phyloP scores from a whole-genome alignment of 2,113 vertebrate species.

The Sceloporus tristichus region DNA sequence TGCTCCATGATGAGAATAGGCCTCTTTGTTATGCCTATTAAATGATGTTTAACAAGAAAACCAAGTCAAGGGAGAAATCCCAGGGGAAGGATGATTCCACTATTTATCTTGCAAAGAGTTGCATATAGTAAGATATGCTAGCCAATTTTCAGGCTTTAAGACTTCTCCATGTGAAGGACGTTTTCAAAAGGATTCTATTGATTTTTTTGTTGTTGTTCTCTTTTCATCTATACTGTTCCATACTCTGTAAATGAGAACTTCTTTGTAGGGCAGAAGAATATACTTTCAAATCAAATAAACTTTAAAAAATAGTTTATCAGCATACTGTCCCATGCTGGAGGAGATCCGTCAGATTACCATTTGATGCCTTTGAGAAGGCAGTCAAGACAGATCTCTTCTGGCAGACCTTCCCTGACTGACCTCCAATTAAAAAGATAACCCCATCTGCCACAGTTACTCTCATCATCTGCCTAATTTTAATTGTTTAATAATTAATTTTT shows the following conservation, averaged over 20 bases:
- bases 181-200: not conserved
- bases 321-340: not conserved
- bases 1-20: not conserved
- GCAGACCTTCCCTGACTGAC: no score
- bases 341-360: no score
- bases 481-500: no score
- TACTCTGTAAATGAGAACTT: not conserved
- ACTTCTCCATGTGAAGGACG: not conserved
- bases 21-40: not conserved
- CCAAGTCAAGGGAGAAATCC: not conserved
- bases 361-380: no score
- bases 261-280: not conserved
- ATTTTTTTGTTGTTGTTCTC: not conserved
- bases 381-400: no score
- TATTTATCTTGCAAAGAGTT: not conserved
- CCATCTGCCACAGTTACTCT: no score
- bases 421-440: no score
- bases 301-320: not conserved
- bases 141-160: not conserved
- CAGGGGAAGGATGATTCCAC: not conserved
- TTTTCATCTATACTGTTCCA: not conserved
- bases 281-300: not conserved
- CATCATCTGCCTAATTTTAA: no score
- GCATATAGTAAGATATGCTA: not conserved
- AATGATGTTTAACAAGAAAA: conserved; percentile 17